Evolutionary conservation across 2,888 invertebrate genomes (phyloP).

Genomic region (Choreutis nemorana): DNA sequence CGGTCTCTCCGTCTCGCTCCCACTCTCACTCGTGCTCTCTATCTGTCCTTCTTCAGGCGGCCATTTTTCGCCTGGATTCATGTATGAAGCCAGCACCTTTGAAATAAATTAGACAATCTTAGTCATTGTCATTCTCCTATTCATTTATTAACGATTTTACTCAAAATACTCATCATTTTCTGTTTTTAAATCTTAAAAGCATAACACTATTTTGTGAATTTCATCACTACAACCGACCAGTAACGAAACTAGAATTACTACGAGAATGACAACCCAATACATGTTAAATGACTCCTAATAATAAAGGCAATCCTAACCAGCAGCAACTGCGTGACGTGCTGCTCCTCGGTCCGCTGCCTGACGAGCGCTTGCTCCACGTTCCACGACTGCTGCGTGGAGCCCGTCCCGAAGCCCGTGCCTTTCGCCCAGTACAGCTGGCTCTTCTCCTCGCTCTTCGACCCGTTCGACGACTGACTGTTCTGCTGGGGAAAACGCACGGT

Average conservation of each 20-base stretch:
- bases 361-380: constrained; percentile 94
- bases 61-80: constrained; percentile 75
- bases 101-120: neutral
- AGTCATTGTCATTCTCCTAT: neutral
- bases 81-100: constrained; percentile 86
- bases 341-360: constrained; percentile 90
- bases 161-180: neutral
- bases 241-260: too few relatives aligned
- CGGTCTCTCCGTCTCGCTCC: constrained; percentile 21
- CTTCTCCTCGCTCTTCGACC: constrained; percentile 70
- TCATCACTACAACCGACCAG: too few relatives aligned
- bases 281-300: neutral
- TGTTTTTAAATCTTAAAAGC: neutral
- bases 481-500: constrained; percentile 16
- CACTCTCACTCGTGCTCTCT: constrained; percentile 17
- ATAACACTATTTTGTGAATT: too few relatives aligned
- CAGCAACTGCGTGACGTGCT: constrained; percentile 87
- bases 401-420: constrained; percentile 96
- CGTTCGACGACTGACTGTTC: constrained; percentile 57
- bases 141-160: neutral
- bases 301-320: constrained; percentile 45
- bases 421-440: constrained; percentile 93
- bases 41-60: constrained; percentile 52
- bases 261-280: neutral
- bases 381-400: constrained; percentile 95